Conservation (phyloP, 2,888 invertebrate species). For the Hydrotaea diabolus region DNA sequence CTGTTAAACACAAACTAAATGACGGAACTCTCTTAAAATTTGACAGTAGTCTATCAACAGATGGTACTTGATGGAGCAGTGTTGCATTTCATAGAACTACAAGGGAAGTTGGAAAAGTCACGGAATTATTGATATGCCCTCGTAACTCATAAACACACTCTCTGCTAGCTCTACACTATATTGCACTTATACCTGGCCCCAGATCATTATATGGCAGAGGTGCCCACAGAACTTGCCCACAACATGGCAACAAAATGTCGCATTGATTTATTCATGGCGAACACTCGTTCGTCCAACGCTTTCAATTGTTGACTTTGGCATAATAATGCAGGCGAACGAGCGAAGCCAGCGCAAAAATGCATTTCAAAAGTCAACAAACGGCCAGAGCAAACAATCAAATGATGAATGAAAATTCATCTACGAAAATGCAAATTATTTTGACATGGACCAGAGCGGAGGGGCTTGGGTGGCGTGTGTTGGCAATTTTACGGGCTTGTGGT, state of each 20-base stretch:
- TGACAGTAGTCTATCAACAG: too few species aligned
- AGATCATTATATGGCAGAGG: too few species aligned
- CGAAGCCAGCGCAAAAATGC: constrained; percentile 5
- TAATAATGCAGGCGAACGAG: constrained; percentile 48
- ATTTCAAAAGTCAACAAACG: constrained; percentile 23
- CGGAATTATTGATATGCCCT: too few species aligned
- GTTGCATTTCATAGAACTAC: too few species aligned
- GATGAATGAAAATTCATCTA: constrained; percentile 20
- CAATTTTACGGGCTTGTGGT: neutral
- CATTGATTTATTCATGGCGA: constrained; percentile 8
- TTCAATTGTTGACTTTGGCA: constrained; percentile 42
- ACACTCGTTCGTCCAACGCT: neutral
- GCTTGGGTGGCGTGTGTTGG: neutral
- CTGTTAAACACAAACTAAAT: too few species aligned
- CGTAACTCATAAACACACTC: too few species aligned
- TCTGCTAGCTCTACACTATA: too few species aligned
- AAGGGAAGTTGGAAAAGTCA: too few species aligned
- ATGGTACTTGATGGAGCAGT: too few species aligned
- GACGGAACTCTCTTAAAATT: too few species aligned
- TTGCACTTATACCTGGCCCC: too few species aligned
- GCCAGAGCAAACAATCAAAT: neutral
- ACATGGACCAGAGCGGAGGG: neutral
- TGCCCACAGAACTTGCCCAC: neutral
- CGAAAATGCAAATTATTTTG: constrained; percentile 11
- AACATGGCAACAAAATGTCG: neutral